Evolutionary conservation across 2,888 invertebrate genomes (phyloP).

Genomic region (Silvanus unidentatus): DNA sequence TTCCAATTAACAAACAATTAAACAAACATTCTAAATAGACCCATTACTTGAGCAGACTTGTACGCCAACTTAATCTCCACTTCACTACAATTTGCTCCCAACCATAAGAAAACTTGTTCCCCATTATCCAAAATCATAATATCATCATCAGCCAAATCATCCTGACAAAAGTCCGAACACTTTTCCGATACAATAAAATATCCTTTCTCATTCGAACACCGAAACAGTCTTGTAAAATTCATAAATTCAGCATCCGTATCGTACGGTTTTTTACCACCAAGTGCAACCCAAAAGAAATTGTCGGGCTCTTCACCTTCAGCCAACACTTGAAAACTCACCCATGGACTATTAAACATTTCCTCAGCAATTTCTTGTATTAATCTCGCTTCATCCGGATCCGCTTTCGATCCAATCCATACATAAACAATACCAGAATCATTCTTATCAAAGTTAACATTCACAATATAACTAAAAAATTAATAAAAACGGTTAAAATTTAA

Average conservation of each 20-base stretch:
- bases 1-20: neutral
- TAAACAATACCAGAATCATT: conserved; percentile 85
- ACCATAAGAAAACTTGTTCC: conserved; percentile 95
- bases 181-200: conserved; percentile 99
- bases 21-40: neutral
- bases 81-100: conserved; percentile 94
- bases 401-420: conserved; percentile 88
- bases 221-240: conserved; percentile 87
- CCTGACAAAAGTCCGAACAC: conserved; percentile 97
- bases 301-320: conserved; percentile 95
- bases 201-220: conserved; percentile 99
- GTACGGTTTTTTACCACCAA: conserved; percentile 81
- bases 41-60: conserved; percentile 88
- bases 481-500: neutral
- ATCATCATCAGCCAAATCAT: conserved; percentile 98
- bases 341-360: conserved; percentile 81
- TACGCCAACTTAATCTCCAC: conserved; percentile 98
- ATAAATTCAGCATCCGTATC: conserved; percentile 87
- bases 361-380: conserved; percentile 89
- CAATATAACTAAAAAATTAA: conserved; percentile 65
- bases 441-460: conserved; percentile 88
- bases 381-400: conserved; percentile 78
- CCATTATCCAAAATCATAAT: conserved; percentile 99
- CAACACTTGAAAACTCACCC: conserved; percentile 72
- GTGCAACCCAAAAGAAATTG: conserved; percentile 97